A percentile compares a stretch with the other conserved stretches of the same genome.
phyloP scores from a whole-genome alignment of 64 coral and sea anemone species.

The Porites lutea region DNA sequence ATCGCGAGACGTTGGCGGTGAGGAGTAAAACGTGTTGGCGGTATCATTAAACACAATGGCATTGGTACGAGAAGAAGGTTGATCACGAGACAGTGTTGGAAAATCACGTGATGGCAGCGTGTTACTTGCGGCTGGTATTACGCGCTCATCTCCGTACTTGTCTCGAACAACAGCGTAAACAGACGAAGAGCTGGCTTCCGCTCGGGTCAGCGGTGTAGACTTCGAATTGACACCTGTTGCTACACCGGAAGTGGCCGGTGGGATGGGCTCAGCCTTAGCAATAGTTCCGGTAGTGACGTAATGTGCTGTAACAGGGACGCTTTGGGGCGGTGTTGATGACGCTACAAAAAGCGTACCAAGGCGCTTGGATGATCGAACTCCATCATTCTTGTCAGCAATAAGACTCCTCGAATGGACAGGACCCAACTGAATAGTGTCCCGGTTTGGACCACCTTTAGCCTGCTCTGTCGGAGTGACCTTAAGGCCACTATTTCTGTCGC shows the following conservation, averaged over 20 bases:
- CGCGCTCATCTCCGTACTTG: conserved; percentile 14
- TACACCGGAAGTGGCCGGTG: not conserved
- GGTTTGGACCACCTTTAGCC: not conserved
- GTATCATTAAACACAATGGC: not conserved
- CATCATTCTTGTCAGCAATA: conserved; percentile 33
- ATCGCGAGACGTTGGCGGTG: not conserved
- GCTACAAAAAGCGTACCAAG: conserved; percentile 16
- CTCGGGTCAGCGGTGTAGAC: not conserved
- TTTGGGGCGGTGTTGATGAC: conserved; percentile 8
- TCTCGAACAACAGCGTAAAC: conserved; percentile 36
- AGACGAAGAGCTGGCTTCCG: conserved; percentile 15
- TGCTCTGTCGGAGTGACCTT: not conserved
- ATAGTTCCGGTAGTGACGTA: conserved; percentile 28
- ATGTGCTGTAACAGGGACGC: conserved; percentile 20
- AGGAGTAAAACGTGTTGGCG: not conserved
- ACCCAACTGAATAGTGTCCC: not conserved
- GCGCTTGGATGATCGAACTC: not conserved
- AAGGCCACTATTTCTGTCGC: not conserved
- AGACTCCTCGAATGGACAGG: conserved; percentile 13
- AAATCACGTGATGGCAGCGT: conserved; percentile 22
- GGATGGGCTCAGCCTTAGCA: not conserved
- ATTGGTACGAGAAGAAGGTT: not conserved
- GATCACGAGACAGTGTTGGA: not conserved
- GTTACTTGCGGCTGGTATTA: not conserved
- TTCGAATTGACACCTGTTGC: not conserved